Evolutionary conservation across 2,113 vertebrate genomes (phyloP).

Genomic region (Muscicapa adusta): DNA sequence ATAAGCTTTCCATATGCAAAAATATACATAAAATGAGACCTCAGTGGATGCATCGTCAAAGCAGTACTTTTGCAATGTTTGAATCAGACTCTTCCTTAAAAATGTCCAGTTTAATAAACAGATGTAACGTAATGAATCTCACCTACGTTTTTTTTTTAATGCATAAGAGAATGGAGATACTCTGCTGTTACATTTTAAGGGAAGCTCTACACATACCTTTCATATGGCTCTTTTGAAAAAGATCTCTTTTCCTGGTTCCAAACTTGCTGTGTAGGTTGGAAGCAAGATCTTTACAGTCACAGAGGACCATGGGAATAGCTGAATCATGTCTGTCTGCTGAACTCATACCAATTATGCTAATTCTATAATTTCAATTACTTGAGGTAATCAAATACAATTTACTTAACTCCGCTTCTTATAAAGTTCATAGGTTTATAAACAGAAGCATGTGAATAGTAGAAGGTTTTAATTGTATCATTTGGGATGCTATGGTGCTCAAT

Average conservation of each 20-base stretch:
- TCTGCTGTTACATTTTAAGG: not conserved
- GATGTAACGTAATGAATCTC: not conserved
- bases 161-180: not conserved
- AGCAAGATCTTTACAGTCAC: not conserved
- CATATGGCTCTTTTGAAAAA: not conserved
- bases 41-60: not conserved
- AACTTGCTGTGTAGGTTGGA: not conserved
- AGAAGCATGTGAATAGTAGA: not conserved
- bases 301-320: not conserved
- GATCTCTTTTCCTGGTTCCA: not conserved
- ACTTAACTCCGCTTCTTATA: not conserved
- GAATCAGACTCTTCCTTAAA: not conserved
- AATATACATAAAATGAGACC: not conserved
- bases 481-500: not conserved
- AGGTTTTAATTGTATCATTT: not conserved
- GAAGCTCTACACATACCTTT: not conserved
- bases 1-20: not conserved
- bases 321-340: not conserved
- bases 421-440: not conserved
- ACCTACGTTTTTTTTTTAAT: not conserved
- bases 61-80: not conserved
- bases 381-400: constrained; percentile 11
- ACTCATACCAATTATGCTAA: not conserved
- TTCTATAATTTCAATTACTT: not conserved
- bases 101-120: not conserved